Evolutionary conservation across 2,113 vertebrate species (phyloP).

Genomic region (Setophaga petechia): DNA sequence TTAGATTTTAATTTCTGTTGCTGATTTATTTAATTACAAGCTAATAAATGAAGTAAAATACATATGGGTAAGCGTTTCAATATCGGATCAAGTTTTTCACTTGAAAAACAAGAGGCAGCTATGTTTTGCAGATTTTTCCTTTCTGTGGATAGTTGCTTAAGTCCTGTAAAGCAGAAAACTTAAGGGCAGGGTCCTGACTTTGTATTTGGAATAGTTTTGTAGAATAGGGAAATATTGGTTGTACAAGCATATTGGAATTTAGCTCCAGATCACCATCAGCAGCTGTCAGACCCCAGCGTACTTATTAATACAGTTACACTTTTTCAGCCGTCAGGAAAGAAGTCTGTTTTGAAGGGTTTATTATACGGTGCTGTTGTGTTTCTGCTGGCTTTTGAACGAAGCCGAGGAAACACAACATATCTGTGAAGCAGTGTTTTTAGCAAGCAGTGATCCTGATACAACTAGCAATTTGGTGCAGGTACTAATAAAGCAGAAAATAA

Average conservation of each 20-base stretch:
- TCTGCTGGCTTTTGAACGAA: slow-evolving; percentile 1
- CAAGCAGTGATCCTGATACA: slow-evolving; percentile 9
- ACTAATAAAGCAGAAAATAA: slow-evolving; percentile 22
- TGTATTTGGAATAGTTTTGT: background rate
- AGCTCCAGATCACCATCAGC: background rate
- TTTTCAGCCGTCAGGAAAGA: slow-evolving; percentile 26
- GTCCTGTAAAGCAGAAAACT: background rate
- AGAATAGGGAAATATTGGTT: background rate
- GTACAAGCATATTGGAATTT: background rate
- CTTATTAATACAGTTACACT: slow-evolving; percentile 1
- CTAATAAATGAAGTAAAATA: slow-evolving; percentile 95
- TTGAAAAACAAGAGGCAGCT: background rate
- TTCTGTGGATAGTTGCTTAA: slow-evolving; percentile 22
- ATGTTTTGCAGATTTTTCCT: background rate
- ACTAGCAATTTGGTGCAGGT: background rate
- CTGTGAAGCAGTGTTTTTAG: background rate
- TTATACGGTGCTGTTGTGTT: background rate
- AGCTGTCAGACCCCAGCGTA: background rate
- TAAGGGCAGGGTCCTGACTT: background rate
- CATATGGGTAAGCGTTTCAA: slow-evolving; percentile 80
- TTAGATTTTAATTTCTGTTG: slow-evolving; percentile 94
- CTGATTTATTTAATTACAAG: slow-evolving; percentile 98
- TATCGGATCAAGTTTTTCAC: slow-evolving; percentile 55
- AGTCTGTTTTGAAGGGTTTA: slow-evolving; percentile 3
- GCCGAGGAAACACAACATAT: background rate